Percentiles rank a stretch among this genome's conserved stretches.
Evolutionary conservation across 2,113 vertebrate species (phyloP).

Genomic region (Panthera tigris): DNA sequence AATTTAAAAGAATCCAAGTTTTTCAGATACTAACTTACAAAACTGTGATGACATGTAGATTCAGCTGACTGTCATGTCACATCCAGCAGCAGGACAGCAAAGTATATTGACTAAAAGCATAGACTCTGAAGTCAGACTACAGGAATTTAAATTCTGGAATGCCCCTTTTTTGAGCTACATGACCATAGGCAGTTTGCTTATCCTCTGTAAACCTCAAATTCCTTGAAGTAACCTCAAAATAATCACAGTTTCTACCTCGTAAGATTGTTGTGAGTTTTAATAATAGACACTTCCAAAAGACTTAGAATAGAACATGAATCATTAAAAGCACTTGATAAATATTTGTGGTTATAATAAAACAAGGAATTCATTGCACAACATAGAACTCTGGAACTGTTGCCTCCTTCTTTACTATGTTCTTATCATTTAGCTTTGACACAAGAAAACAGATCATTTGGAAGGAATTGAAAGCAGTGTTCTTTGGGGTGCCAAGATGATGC

Average conservation of each 20-base stretch:
- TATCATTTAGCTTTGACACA: not conserved
- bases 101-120: not conserved
- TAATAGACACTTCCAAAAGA: not conserved
- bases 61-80: not conserved
- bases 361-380: not conserved
- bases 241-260: not conserved
- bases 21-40: not conserved
- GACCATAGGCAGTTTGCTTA: not conserved
- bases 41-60: rapidly evolving
- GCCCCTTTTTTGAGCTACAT: not conserved
- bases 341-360: not conserved
- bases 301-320: not conserved
- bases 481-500: not conserved
- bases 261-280: not conserved
- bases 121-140: not conserved
- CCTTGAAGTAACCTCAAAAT: not conserved
- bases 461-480: not conserved
- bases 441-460: not conserved
- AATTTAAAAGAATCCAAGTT: not conserved
- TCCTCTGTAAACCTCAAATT: not conserved
- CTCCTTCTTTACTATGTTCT: not conserved
- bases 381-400: not conserved
- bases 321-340: not conserved
- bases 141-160: not conserved
- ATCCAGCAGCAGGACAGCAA: not conserved